phyloP scores from a whole-genome alignment of 2,797 vertebrate species.

The Orestias chungarensis region DNA sequence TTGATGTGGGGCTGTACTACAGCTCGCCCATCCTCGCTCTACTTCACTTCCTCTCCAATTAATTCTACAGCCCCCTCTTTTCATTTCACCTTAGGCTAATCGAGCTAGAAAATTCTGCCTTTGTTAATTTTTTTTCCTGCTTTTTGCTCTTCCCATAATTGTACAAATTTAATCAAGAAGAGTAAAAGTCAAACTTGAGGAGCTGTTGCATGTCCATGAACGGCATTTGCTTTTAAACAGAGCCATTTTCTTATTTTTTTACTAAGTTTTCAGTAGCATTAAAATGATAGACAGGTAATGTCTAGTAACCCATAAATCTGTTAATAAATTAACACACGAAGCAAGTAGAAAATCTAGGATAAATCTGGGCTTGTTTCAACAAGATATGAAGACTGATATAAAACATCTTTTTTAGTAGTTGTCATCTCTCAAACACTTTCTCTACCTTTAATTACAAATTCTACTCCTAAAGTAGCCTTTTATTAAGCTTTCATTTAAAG shows the following conservation, averaged over 20 bases:
- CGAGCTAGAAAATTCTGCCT: conserved; percentile 40
- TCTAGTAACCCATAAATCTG: conserved; percentile 41
- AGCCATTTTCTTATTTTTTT: conserved; percentile 22
- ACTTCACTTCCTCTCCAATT: conserved; percentile 52
- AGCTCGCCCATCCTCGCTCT: conserved; percentile 35
- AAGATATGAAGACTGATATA: conserved; percentile 37
- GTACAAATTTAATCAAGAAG: conserved; percentile 13
- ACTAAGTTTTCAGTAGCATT: conserved; percentile 7
- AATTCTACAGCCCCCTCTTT: conserved; percentile 54
- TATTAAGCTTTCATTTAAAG: conserved; percentile 51
- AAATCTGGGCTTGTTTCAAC: conserved; percentile 40
- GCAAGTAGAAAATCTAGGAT: conserved; percentile 24
- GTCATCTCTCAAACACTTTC: conserved; percentile 42
- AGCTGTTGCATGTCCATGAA: background rate
- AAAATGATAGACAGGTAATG: conserved; percentile 15
- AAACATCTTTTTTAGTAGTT: conserved; percentile 26
- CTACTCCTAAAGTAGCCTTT: conserved; percentile 47
- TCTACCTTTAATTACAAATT: conserved; percentile 16
- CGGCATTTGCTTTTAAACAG: conserved; percentile 10
- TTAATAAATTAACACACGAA: conserved; percentile 39
- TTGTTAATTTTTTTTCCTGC: conserved; percentile 30
- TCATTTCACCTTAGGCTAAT: conserved; percentile 62
- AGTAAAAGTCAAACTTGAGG: conserved; percentile 24
- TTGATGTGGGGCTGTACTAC: conserved; percentile 65
- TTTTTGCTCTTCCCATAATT: conserved; percentile 25